Evolutionary conservation across 1,140 invertebrate genomes (phyloP).

Genomic region (Drosophila paulistorum): DNA sequence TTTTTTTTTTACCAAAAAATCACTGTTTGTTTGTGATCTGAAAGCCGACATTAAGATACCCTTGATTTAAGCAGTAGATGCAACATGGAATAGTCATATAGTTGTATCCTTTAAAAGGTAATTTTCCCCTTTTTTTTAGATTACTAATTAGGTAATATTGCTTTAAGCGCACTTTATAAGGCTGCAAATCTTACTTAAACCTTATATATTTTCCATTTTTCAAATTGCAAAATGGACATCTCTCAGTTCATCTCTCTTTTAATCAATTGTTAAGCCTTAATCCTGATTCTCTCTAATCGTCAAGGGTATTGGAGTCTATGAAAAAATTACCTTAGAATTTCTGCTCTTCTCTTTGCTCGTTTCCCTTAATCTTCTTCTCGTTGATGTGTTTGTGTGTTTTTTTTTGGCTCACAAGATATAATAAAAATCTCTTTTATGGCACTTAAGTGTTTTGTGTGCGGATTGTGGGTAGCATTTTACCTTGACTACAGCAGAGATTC

Average conservation of each 20-base stretch:
- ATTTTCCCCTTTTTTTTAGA: not conserved
- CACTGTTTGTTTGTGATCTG: not conserved
- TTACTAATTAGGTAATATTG: too few relatives aligned
- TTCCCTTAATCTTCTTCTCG: not conserved
- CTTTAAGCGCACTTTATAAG: too few relatives aligned
- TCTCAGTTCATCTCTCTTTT: not conserved
- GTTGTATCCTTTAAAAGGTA: not conserved
- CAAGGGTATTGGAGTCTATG: slow-evolving; percentile 22
- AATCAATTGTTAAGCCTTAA: not conserved
- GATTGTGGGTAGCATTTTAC: slow-evolving; percentile 80
- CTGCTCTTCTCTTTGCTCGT: not conserved
- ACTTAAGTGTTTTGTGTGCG: slow-evolving; percentile 78
- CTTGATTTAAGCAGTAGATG: not conserved
- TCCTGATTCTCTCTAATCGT: not conserved
- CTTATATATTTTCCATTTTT: not conserved
- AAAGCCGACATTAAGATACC: not conserved
- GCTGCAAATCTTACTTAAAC: too few relatives aligned
- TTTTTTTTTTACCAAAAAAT: slow-evolving; percentile 29
- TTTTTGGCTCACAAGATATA: slow-evolving; percentile 69
- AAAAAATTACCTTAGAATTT: slow-evolving; percentile 41
- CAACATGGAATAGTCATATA: too few relatives aligned
- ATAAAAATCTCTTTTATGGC: slow-evolving; percentile 81
- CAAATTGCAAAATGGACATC: not conserved
- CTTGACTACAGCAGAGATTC: slow-evolving; percentile 45
- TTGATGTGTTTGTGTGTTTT: not conserved